Evolutionary conservation across 1,140 invertebrate genomes (phyloP), one percentile per base, ranked within the genome.

Genomic region (Aphelinus atriplicis): DNA sequence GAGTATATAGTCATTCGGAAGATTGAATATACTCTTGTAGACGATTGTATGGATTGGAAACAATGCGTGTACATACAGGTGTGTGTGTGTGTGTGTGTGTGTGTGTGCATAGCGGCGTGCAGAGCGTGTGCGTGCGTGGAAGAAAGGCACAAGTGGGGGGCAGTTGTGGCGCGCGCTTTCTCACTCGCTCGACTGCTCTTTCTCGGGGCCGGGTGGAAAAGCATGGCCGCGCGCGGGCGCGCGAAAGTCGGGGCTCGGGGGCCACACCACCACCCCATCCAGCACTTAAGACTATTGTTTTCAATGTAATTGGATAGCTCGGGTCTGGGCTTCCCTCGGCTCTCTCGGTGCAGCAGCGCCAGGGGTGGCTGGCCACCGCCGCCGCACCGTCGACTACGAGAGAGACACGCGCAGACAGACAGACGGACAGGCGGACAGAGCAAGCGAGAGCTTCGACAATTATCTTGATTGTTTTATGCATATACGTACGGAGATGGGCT

Each of bases 231-330:
- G 26, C 26, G 26, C 26, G 26, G 26, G 26, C 26, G 26, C 26
- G 74, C 10, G 68, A 60, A 60, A 63, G 53, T 9, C 45, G 61
- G 73, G 73, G 71, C 47, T 10, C 65, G 50, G 70, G 48, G 77
- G 72, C 75, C 76, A 75, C 71, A 76, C 67, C 71, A 76, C 77
- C 73, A 75, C 80, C 84, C 81, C 82, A 82, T 81, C 80, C 80
- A 86, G 87, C 88, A 88, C 88, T 88, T 89, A 89, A 84, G 83
- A 85, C 87, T 86, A 88, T 88, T 88, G 87, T 88, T 89, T 89
- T 89, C 88, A 86, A 88, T 87, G 87, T 88, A 89, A 89, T 89
- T 89, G 88, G 88, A 89, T 89, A 89, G 87, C 84, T 87, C 81
- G 81, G 83, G 84, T 82, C 75, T 73, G 81, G 79, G 75, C 77